These are phyloP conservation scores for Agriopis leucophaearia DNA, from an alignment of 2,888 invertebrate species.

Conservation along the genomic window DNA sequence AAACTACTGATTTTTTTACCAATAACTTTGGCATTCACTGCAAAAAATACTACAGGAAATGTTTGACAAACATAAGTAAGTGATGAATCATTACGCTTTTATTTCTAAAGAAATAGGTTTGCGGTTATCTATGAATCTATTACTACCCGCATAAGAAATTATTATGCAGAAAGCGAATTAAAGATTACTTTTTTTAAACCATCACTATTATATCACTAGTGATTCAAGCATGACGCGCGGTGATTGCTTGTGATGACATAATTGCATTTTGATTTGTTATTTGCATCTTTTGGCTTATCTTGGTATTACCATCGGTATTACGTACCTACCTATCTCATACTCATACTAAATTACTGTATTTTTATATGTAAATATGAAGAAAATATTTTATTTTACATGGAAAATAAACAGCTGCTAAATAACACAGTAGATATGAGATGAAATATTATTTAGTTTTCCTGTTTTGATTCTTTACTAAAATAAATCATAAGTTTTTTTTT, in stretches of 20 bases:
- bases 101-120: conserved; percentile 11
- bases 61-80: conserved; percentile 2
- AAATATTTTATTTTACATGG: no score
- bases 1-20: no score
- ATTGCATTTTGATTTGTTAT: conserved; percentile 3
- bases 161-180: conserved; percentile 28
- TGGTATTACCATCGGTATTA: no score
- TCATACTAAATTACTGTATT: not conserved
- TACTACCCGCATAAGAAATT: conserved; percentile 26
- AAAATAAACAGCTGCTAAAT: no score
- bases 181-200: conserved; percentile 26
- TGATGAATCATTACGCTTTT: not conserved
- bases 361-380: not conserved
- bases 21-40: no score
- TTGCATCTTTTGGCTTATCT: not conserved
- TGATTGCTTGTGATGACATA: conserved; percentile 20
- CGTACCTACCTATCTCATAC: no score
- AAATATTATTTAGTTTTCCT: no score
- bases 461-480: no score
- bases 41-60: no score
- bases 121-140: conserved; percentile 17
- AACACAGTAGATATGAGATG: no score
- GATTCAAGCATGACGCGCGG: conserved; percentile 23
- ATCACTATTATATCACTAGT: conserved; percentile 21
- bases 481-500: no score